phyloP scores from a whole-genome alignment of 2,113 vertebrate genomes.

The Natator depressus region DNA sequence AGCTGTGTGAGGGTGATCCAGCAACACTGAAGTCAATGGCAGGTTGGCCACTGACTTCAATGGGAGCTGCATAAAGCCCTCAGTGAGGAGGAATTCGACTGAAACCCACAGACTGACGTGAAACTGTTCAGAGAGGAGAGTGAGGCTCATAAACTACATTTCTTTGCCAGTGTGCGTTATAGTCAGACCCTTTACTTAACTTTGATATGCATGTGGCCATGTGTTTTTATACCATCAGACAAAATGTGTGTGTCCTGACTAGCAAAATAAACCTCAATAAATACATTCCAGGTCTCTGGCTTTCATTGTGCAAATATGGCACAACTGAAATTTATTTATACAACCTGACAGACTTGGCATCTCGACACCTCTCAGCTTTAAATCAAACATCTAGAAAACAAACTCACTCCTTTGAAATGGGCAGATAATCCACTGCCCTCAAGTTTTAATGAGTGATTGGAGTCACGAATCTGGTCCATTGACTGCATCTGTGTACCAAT shows the following conservation, averaged over 20 bases:
- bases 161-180: neutral
- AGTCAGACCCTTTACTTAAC: neutral
- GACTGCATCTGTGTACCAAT: neutral
- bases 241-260: neutral
- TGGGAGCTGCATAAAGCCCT: neutral
- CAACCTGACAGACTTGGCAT: slow-evolving; percentile 10
- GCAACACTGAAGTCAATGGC: neutral
- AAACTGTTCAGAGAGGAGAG: fast-evolving
- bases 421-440: neutral
- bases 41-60: neutral
- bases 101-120: neutral
- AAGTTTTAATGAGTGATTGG: neutral
- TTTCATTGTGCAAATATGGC: neutral
- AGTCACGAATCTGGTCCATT: neutral
- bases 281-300: neutral
- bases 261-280: slow-evolving; percentile 54
- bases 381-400: neutral
- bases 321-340: slow-evolving; percentile 39
- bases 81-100: neutral
- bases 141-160: neutral
- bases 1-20: neutral
- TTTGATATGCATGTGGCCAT: fast-evolving
- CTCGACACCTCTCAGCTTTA: neutral
- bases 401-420: neutral
- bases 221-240: neutral